These are phyloP conservation scores for Drosophila subpulchrella DNA, from an alignment of 1,140 invertebrate species.

Conservation along the genomic window DNA sequence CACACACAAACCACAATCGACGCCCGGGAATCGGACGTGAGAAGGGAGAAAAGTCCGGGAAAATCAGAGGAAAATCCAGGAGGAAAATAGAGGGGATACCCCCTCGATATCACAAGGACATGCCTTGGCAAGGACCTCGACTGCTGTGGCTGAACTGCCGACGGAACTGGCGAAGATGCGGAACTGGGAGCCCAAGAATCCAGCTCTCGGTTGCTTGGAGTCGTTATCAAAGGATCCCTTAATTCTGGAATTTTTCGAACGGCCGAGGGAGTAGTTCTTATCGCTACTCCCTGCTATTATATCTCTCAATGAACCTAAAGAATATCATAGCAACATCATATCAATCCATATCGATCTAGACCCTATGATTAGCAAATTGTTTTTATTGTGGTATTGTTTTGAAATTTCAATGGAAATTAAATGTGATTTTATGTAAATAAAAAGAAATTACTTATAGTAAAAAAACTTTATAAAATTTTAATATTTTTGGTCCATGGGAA, in stretches of 20 bases:
- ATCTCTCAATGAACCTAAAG: constrained; percentile 72
- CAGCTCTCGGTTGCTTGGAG: constrained; percentile 62
- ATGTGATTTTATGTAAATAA: constrained; percentile 65
- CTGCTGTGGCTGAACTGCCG: constrained; percentile 71
- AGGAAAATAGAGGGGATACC: constrained; percentile 1
- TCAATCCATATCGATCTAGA: constrained; percentile 76
- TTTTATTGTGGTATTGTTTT: constrained; percentile 25
- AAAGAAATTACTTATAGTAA: constrained; percentile 6
- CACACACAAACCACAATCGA: constrained; percentile 73
- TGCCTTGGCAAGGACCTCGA: constrained; percentile 62
- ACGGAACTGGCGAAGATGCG: constrained; percentile 44
- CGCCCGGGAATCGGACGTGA: constrained; percentile 38
- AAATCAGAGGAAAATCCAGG: constrained; percentile 5
- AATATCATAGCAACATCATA: constrained; percentile 83
- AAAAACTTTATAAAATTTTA: not conserved
- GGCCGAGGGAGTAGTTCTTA: constrained; percentile 9
- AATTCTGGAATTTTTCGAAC: constrained; percentile 6
- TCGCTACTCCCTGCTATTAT: constrained; percentile 22
- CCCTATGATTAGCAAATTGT: constrained; percentile 49
- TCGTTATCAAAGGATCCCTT: constrained; percentile 58
- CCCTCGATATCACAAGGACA: constrained; percentile 4
- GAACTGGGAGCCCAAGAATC: constrained; percentile 9
- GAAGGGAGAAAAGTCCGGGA: constrained; percentile 7
- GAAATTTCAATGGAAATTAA: constrained; percentile 37
- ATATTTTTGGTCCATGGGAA: too few relatives aligned